phyloP scores from a whole-genome alignment of 1,140 invertebrate species.

The Drosophila eugracilis region DNA sequence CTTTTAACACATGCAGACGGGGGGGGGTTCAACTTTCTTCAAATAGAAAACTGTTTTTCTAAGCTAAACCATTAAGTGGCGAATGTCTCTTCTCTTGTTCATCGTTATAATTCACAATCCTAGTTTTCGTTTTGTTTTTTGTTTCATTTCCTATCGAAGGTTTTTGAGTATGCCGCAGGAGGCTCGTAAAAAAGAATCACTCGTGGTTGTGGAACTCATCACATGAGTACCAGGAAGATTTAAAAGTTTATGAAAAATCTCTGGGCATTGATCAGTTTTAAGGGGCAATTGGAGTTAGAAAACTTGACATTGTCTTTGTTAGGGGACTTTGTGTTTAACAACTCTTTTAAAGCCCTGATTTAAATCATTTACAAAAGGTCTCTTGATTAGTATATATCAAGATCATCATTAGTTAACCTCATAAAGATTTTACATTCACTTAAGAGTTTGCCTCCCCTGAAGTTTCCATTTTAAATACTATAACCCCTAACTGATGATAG shows the following conservation, averaged over 20 bases:
- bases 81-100: not conserved
- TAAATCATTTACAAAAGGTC: not conserved
- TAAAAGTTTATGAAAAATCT: slow-evolving; percentile 1
- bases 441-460: not conserved
- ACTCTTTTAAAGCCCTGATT: not conserved
- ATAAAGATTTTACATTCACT: too few relatives aligned
- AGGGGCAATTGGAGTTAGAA: not conserved
- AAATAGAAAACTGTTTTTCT: slow-evolving; percentile 21
- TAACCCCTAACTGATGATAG: slow-evolving; percentile 13
- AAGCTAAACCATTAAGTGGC: slow-evolving; percentile 28
- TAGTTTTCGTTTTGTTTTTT: slow-evolving; percentile 11
- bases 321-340: not conserved
- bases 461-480: slow-evolving; percentile 17
- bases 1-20: slow-evolving; percentile 13
- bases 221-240: slow-evolving; percentile 37
- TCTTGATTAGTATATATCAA: not conserved
- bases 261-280: not conserved
- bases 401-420: too few relatives aligned
- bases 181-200: slow-evolving; percentile 19
- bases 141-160: slow-evolving; percentile 14
- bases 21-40: not conserved
- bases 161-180: slow-evolving; percentile 37
- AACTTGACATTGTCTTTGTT: not conserved
- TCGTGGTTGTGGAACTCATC: slow-evolving; percentile 29
- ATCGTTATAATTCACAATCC: slow-evolving; percentile 2